Base-by-base conservation (phyloP, 2,888 invertebrate species). In the Drymonia ruficornis region DNA sequence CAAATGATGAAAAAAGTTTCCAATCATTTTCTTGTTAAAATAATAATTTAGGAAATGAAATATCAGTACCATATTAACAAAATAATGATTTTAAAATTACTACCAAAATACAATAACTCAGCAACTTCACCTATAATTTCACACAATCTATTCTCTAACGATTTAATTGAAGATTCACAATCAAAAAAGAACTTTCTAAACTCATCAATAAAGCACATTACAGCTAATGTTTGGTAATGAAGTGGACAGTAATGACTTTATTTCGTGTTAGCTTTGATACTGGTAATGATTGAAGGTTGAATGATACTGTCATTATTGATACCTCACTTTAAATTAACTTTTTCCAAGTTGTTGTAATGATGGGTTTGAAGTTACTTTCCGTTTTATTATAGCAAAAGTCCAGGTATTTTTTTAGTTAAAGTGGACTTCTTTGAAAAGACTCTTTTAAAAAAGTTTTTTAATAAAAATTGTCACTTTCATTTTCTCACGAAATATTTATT, bases 51-150 rank as follows among this genome's bases (percentile, higher is more conserved):
- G 6, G 4, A 23, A 23, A 6, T 23, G 23, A 23, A 23, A 23
- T 23, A 23, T 36, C 13, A 13, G 34, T 13, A 13, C 34, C n/a
- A 2, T 6, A 40, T 16, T 3, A 16, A 16, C 3, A 40, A 16
- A 16, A 40, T 78, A 80, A 81, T 64, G 72, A 72, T 67, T 80
- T 76, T 72, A 74, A 72, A 82, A 81, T 78, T 67, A 60, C 64
- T 53, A 38, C 43, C 42, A 42, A 59, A 51, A 69, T 72, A 56
- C 66, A 72, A 72, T 72, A 66, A 68, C 57, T 65, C 59, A 52
- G 49, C n/a, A 61, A 28, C 15, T 16, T 59, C 65, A 72, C 76
- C 75, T 69, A 56, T 72, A 72, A 75, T 76, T 80, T 72, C 49
- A 68, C 63, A 48, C 56, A 55, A 61, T 53, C 28, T 52, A 36